phyloP scores from a whole-genome alignment of 2,797 vertebrate species.

The Ataeniobius toweri region DNA sequence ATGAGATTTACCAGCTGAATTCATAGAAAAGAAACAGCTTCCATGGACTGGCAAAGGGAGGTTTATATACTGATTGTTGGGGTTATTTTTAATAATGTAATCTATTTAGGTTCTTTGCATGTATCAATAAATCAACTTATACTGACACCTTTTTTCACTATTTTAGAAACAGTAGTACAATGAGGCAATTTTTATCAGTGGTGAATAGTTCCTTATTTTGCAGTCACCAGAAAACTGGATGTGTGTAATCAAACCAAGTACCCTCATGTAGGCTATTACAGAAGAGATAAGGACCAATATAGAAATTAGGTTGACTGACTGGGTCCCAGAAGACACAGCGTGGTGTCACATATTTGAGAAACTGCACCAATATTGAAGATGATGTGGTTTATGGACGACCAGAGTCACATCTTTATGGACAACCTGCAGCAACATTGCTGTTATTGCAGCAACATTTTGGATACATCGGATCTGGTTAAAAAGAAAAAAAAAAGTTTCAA shows the following conservation, averaged over 20 bases:
- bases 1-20: background rate
- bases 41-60: background rate
- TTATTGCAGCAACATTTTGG: slow-evolving; percentile 9
- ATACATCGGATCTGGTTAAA: slow-evolving; percentile 21
- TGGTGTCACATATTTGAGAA: slow-evolving; percentile 68
- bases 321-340: slow-evolving; percentile 63
- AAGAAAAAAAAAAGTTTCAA: slow-evolving; percentile 6
- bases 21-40: background rate
- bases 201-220: slow-evolving; percentile 3
- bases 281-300: slow-evolving; percentile 72
- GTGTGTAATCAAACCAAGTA: slow-evolving; percentile 49
- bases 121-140: background rate
- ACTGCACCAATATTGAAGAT: slow-evolving; percentile 55
- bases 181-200: slow-evolving; percentile 5
- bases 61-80: background rate
- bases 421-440: background rate
- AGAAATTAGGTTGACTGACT: slow-evolving; percentile 78
- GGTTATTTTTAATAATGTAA: no score
- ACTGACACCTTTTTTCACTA: no score
- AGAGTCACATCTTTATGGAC: slow-evolving; percentile 11
- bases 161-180: background rate
- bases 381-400: slow-evolving; percentile 29
- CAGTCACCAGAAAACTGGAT: slow-evolving; percentile 25
- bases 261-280: slow-evolving; percentile 66
- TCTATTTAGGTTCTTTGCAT: background rate